Conservation (phyloP, 2,113 vertebrate species). For the Pelecanus crispus region DNA sequence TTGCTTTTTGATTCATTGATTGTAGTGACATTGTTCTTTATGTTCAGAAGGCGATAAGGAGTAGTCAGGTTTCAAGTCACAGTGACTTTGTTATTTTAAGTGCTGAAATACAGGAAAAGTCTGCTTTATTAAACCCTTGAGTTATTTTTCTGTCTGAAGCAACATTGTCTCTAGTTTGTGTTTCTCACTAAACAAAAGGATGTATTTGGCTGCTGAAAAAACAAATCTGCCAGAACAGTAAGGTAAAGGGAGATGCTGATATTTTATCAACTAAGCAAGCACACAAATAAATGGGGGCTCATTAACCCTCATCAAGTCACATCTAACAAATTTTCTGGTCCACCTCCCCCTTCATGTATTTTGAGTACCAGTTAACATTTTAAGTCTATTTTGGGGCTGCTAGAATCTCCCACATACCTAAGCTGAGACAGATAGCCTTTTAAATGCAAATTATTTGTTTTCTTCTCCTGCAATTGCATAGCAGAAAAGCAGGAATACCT, state of each 20-base stretch:
- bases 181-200: not conserved
- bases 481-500: not conserved
- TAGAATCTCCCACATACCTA: not conserved
- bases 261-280: slow-evolving; percentile 5
- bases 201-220: not conserved
- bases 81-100: not conserved
- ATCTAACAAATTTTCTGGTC: not conserved
- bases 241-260: not conserved
- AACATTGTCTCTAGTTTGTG: not conserved
- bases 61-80: not conserved
- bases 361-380: not conserved
- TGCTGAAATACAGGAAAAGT: not conserved
- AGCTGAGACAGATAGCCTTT: not conserved
- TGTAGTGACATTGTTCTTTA: not conserved
- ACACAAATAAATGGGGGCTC: not conserved
- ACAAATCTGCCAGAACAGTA: not conserved
- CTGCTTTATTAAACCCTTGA: not conserved
- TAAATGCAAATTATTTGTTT: not conserved
- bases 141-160: not conserved
- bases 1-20: not conserved
- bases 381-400: not conserved
- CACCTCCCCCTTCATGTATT: not conserved
- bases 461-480: not conserved
- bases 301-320: not conserved
- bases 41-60: not conserved